Base-by-base conservation (phyloP, 1,140 invertebrate species). In the Leguminivora glycinivorella region DNA sequence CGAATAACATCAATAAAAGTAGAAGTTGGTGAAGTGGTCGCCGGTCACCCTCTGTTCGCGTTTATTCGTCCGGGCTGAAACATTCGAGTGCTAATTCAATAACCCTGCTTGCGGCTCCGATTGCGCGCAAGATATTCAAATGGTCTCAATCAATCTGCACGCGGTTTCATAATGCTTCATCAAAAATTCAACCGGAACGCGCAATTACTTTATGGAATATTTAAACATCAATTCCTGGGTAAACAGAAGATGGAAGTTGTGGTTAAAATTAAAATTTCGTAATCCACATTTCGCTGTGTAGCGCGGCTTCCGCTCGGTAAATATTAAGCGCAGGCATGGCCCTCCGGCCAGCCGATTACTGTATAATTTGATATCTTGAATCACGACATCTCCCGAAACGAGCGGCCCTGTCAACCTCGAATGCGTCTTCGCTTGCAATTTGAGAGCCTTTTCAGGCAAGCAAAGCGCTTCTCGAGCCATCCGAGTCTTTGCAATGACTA, bases 281-380 rank as follows among this genome's bases (percentile, higher is more conserved):
- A 87, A 88, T 83, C 82, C 81, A 71, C 75, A 75, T 85, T 87
- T 82, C 77, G 80, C 77, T 77, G 76, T 70, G 76, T 80, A 76
- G 79, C 75, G 79, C 85, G 81, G 81, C 78, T 83, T 84, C 79
- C 84, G 85, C 81, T 83, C 83, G 85, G 84, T 88, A 87, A 89
- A 91, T 90, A 79, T 87, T 88, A 81, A 88, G 81, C 81, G 79
- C 70, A 19, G 76, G 78, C 75, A 76, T 75, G 81, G 79, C 76
- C 79, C 81, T 73, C 71, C 56, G 77, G 79, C 74, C 77, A 74
- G 76, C 78, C 81, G 87, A 88, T 90, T 90, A 89, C 81, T 77
- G 81, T 78, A 85, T 88, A 90, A 87, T 88, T 82, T 87, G 81
- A 90, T 88, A 86, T 87, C 83, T 89, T 86, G 85, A 89, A 88